These are phyloP conservation scores for Arion vulgaris DNA, from an alignment of 1,140 invertebrate species.

Conservation along the genomic window DNA sequence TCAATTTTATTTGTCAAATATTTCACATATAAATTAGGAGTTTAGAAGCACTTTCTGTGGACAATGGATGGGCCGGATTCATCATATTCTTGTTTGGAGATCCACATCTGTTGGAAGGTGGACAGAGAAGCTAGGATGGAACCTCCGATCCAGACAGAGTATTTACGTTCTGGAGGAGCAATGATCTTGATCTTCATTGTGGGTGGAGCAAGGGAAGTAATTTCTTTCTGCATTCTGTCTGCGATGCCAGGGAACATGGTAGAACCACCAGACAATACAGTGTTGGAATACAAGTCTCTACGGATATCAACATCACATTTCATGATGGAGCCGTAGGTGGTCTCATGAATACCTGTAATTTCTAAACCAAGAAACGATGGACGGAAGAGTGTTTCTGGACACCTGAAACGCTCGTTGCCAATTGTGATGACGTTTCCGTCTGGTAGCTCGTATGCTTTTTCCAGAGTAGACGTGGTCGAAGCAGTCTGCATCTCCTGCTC, in stretches of 20 bases:
- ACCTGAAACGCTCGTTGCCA: conserved; percentile 62
- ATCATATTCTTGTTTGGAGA: conserved; percentile 57
- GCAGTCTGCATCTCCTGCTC: conserved; percentile 62
- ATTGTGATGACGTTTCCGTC: conserved; percentile 70
- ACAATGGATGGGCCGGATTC: conserved; percentile 37
- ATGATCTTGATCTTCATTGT: conserved; percentile 60
- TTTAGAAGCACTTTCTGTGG: conserved; percentile 44
- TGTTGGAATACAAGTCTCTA: conserved; percentile 91
- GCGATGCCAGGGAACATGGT: conserved; percentile 93
- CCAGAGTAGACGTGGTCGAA: conserved; percentile 56
- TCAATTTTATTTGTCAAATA: too few relatives aligned
- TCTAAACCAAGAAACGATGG: conserved; percentile 64
- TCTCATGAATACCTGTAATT: conserved; percentile 37
- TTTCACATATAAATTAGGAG: too few relatives aligned
- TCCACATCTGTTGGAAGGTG: conserved; percentile 78
- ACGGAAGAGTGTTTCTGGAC: conserved; percentile 81
- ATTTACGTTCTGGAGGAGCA: conserved; percentile 72
- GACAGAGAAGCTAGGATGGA: conserved; percentile 68
- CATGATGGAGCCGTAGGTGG: conserved; percentile 89
- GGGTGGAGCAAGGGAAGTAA: conserved; percentile 43
- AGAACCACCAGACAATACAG: conserved; percentile 75
- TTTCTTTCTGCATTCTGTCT: conserved; percentile 83
- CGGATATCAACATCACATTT: conserved; percentile 82
- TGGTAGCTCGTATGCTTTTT: conserved; percentile 73
- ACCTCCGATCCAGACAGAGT: conserved; percentile 69